phyloP scores from a whole-genome alignment of 2,888 invertebrate genomes.

The Eurytoma californica region DNA sequence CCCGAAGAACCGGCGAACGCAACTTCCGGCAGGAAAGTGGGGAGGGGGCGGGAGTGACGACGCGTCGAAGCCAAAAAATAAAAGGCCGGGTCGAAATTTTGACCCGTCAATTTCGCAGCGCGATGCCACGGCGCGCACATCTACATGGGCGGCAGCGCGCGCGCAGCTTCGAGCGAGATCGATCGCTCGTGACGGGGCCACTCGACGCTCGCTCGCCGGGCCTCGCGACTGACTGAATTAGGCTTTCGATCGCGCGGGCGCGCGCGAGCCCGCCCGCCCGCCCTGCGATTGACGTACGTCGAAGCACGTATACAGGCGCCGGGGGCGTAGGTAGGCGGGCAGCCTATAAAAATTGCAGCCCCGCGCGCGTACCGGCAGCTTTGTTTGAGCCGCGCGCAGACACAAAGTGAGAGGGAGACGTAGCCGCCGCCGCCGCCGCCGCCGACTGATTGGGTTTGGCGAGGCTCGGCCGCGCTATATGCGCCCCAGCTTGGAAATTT shows the following conservation, averaged over 20 bases:
- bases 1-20: too few relatives aligned
- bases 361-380: neutral
- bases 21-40: too few relatives aligned
- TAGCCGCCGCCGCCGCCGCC: neutral
- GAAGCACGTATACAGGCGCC: conserved; percentile 27
- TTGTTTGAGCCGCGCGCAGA: neutral
- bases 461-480: neutral
- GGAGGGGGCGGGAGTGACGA: too few relatives aligned
- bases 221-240: conserved; percentile 24
- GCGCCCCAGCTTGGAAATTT: neutral
- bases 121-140: neutral
- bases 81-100: neutral
- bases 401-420: too few relatives aligned
- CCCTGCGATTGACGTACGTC: conserved; percentile 29
- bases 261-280: neutral
- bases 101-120: neutral
- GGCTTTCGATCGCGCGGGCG: conserved; percentile 34
- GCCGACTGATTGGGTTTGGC: neutral
- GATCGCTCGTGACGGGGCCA: conserved; percentile 16
- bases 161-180: conserved; percentile 2
- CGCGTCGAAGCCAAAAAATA: too few relatives aligned
- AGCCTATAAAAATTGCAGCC: neutral
- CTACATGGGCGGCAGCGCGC: neutral
- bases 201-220: conserved; percentile 30
- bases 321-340: neutral